Evolutionary conservation across 1,140 invertebrate species (phyloP), one percentile per base, ranked within the genome.

Genomic region (Zophobas atratus): DNA sequence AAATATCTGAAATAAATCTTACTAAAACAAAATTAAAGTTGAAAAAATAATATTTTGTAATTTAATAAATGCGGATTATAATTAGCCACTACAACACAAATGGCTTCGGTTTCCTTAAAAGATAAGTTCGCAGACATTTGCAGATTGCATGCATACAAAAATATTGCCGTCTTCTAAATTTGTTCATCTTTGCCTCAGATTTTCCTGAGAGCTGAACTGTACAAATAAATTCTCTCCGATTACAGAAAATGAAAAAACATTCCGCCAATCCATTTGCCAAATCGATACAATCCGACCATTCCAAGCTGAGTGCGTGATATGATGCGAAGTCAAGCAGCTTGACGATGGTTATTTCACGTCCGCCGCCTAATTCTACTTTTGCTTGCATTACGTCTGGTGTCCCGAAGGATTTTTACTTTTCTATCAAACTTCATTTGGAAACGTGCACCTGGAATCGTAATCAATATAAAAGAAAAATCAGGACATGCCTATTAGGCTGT

Each of bases 311-410:
- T 60, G 67, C 48, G 67, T 72, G 46, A 51, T 20, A 51, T 38
- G 41, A 72, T 72, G 70, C 46, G 36, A 72, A 72, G 70, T 72
- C 70, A 72, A 72, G 70, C 70, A 72, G 41, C 70, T 72, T 72
- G 48, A 51, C 4, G 35, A 70, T 49, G 51, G 70, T 72, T 49
- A 51, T 48, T 72, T 49, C 46, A 70, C 43, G 46, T 70, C 39
- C 63, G 33, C 67, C 67, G 32, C 51, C 70, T 72, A 51, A 51
- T 72, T 51, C 39, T 53, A 34, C 51, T 49, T 51, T 2, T 70
- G 38, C 46, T 53, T 51, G 70, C 70, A 72, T 72, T 51, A 70
- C n/a, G n/a, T 33, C 46, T 32, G 36, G 56, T 35, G 34, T 38
- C 36, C 49, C 49, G 20, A 53, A 2, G 56, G 0, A 35, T 60